phyloP scores from a whole-genome alignment of 1,140 invertebrate species.

The Anadara kagoshimensis region DNA sequence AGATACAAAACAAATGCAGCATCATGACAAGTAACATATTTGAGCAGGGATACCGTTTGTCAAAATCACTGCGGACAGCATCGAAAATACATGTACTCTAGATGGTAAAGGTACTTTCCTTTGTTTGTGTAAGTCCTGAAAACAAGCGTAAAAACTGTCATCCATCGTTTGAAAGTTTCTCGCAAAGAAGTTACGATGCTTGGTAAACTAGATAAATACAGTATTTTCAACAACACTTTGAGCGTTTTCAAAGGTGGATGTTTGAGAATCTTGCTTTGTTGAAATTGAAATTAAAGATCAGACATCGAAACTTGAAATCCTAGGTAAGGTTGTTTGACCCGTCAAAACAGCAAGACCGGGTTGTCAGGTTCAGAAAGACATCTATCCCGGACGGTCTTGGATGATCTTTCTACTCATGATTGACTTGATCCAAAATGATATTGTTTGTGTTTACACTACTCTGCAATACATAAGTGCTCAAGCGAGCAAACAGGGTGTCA shows the following conservation, averaged over 20 bases:
- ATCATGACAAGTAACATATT: constrained; percentile 6
- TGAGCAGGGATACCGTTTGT: constrained; percentile 6
- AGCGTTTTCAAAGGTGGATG: no score
- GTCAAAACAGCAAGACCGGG: constrained; percentile 20
- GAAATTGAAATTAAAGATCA: constrained; percentile 1
- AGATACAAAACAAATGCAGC: constrained; percentile 27
- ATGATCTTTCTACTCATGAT: constrained; percentile 54
- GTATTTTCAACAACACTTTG: no score
- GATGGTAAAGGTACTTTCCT: constrained; percentile 54
- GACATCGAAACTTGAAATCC: constrained; percentile 9
- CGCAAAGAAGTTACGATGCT: no score
- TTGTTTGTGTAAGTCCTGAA: constrained; percentile 40
- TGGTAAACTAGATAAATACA: no score
- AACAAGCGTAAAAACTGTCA: no score
- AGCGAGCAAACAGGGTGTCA: constrained; percentile 28
- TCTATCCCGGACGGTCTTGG: constrained; percentile 46
- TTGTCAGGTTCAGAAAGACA: not conserved
- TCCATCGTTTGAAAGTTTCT: no score
- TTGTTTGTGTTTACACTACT: constrained; percentile 56
- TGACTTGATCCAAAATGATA: constrained; percentile 51
- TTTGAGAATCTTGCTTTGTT: constrained; percentile 12
- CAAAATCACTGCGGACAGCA: constrained; percentile 46
- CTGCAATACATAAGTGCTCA: constrained; percentile 43
- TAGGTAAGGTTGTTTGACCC: constrained; percentile 18
- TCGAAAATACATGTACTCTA: constrained; percentile 42